Conservation (phyloP, 2,113 vertebrate species). For the Meleagris gallopavo region DNA sequence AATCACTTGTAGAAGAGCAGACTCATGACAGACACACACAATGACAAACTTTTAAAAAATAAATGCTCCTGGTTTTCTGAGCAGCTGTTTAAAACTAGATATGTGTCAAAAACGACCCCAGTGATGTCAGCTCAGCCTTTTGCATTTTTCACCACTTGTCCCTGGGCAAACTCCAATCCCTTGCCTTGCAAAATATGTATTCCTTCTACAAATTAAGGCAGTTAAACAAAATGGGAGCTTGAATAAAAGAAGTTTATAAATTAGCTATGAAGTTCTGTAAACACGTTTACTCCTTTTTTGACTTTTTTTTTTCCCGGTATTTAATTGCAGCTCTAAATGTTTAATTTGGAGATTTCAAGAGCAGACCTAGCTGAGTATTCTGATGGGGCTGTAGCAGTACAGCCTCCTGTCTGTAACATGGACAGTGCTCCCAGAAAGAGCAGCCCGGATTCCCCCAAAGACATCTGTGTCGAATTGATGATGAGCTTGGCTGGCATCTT, state of each 20-base stretch:
- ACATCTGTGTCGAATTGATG: conserved; percentile 78
- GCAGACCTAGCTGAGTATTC: conserved; percentile 9
- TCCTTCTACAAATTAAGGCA: conserved; percentile 70
- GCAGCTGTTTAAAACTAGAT: conserved; percentile 67
- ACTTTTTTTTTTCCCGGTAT: neutral
- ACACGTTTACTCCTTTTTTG: conserved; percentile 51
- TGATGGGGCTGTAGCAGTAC: neutral
- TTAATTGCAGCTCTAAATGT: conserved; percentile 80
- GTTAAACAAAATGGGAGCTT: conserved; percentile 67
- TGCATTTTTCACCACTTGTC: conserved; percentile 71
- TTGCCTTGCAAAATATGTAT: neutral
- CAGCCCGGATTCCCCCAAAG: conserved; percentile 77
- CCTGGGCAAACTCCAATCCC: conserved; percentile 49
- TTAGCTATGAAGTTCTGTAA: conserved; percentile 79
- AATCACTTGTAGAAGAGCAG: conserved; percentile 18
- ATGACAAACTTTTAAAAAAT: conserved; percentile 64
- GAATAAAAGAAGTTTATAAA: conserved; percentile 73
- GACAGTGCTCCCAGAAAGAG: conserved; percentile 71
- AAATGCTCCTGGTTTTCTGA: conserved; percentile 57
- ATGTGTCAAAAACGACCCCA: conserved; percentile 48
- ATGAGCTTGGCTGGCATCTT: conserved; percentile 75
- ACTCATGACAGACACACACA: conserved; percentile 37
- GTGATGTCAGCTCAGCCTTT: conserved; percentile 47
- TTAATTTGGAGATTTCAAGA: conserved; percentile 70
- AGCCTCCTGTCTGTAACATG: conserved; percentile 67